Evolutionary conservation across 2,888 invertebrate species (phyloP).

Genomic region (Acleris cristana): DNA sequence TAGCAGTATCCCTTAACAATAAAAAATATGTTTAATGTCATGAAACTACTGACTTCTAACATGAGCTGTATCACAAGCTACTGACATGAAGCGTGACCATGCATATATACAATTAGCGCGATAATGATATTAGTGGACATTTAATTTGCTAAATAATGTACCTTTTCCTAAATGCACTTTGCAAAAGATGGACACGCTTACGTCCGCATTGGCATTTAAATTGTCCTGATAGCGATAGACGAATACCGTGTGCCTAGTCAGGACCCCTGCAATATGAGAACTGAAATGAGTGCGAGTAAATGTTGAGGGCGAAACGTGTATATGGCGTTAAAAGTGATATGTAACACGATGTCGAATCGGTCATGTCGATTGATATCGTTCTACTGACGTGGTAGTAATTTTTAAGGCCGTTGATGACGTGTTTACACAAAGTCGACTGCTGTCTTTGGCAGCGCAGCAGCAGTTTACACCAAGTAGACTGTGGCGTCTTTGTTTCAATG

Average conservation of each 20-base stretch:
- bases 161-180: slow-evolving; percentile 84
- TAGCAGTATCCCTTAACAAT: no score
- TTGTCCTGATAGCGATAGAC: slow-evolving; percentile 80
- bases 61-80: slow-evolving; percentile 13
- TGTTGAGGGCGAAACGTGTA: slow-evolving; percentile 24
- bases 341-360: no score
- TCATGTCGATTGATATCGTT: no score
- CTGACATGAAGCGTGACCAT: slow-evolving; percentile 36
- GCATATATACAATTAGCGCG: slow-evolving; percentile 35
- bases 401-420: no score
- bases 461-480: no score
- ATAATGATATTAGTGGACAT: slow-evolving; percentile 34
- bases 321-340: no score
- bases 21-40: slow-evolving; percentile 1
- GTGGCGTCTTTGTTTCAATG: no score
- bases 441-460: no score
- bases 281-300: slow-evolving; percentile 43
- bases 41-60: slow-evolving; percentile 22
- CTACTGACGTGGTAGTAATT: no score
- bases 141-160: slow-evolving; percentile 53
- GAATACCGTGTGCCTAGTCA: slow-evolving; percentile 80
- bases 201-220: slow-evolving; percentile 74
- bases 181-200: slow-evolving; percentile 82
- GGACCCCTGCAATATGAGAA: slow-evolving; percentile 78
- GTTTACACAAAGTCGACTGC: no score